These are phyloP conservation scores for Dromas ardeola DNA, from an alignment of 2,113 vertebrate genomes.

Conservation along the genomic window DNA sequence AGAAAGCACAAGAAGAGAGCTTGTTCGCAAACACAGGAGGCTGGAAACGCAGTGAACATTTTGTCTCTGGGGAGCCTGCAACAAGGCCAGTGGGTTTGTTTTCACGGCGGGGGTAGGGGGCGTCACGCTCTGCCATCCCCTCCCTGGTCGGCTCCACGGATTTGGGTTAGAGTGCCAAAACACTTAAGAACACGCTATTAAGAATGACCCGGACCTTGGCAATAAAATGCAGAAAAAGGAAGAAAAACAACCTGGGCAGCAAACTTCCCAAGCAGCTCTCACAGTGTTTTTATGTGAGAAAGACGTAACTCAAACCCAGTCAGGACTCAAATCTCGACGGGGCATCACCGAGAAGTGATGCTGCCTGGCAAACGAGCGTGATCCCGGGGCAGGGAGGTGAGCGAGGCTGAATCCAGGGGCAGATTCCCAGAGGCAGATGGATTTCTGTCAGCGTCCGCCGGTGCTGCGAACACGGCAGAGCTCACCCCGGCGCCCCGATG, in stretches of 20 bases:
- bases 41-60: background rate
- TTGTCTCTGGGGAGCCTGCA: background rate
- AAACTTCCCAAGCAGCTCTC: background rate
- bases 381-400: background rate
- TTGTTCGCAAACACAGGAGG: background rate
- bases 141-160: accelerated
- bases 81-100: background rate
- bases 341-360: background rate
- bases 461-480: background rate
- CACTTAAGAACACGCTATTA: background rate
- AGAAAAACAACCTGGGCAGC: background rate
- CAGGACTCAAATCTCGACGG: accelerated
- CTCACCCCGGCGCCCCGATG: accelerated
- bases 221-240: background rate
- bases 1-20: background rate
- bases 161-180: background rate
- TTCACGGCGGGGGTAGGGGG: background rate
- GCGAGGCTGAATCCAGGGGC: background rate
- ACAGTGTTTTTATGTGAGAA: background rate
- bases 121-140: background rate
- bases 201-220: background rate
- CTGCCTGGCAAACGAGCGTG: accelerated
- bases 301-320: accelerated
- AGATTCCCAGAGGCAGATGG: background rate
- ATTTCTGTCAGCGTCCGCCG: background rate